Percentiles rank a stretch among this genome's conserved stretches.
Conservation (phyloP, 2,888 invertebrate species). For the Tanytarsus gracilentus region DNA sequence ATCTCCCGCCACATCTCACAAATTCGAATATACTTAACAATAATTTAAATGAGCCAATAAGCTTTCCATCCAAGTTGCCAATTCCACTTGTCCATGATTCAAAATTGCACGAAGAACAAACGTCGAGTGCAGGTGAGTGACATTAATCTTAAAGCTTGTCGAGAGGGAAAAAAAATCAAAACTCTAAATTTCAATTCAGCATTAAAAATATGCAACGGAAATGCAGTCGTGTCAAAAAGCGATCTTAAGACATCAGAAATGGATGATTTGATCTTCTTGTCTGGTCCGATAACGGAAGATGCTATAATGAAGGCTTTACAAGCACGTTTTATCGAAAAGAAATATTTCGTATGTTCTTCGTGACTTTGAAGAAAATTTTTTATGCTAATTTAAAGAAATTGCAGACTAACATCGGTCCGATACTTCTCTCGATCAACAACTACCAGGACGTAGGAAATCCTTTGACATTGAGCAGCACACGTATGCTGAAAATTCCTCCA, state of each 20-base stretch:
- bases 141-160: no score
- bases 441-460: constrained; percentile 82
- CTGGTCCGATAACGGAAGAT: constrained; percentile 88
- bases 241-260: constrained; percentile 46
- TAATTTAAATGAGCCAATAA: no score
- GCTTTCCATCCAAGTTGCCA: no score
- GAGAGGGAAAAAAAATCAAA: no score
- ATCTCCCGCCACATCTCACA: no score
- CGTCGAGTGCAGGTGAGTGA: no score
- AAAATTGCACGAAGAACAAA: no score
- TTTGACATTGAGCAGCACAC: constrained; percentile 71
- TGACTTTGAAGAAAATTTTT: not conserved
- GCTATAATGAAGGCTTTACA: constrained; percentile 86
- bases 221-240: constrained; percentile 25
- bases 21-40: no score
- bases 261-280: constrained; percentile 85
- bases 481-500: constrained; percentile 62
- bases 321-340: constrained; percentile 74
- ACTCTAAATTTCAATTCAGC: no score
- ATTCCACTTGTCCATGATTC: no score
- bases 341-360: constrained; percentile 72
- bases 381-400: not conserved
- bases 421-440: constrained; percentile 81
- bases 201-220: not conserved
- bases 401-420: constrained; percentile 88